A percentile compares a stretch with the other conserved stretches of the same genome.
These are phyloP conservation scores for Asteroscopus sphinx DNA, from an alignment of 2,888 invertebrate genomes.

Conservation along the genomic window DNA sequence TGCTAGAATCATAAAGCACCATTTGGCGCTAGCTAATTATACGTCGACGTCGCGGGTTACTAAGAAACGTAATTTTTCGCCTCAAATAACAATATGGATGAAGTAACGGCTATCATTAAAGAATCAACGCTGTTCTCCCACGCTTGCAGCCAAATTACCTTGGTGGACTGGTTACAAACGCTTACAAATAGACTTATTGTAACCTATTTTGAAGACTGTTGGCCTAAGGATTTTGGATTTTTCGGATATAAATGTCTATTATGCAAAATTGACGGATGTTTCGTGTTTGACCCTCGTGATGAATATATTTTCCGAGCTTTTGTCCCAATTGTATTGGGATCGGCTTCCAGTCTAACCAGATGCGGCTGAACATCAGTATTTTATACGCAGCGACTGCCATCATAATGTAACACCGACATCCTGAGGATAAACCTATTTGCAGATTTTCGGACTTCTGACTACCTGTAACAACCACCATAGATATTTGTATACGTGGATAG, in stretches of 20 bases:
- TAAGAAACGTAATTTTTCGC: slow-evolving; percentile 52
- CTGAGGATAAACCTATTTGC: too few relatives aligned
- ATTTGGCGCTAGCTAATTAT: slow-evolving; percentile 32
- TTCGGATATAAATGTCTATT: slow-evolving; percentile 1
- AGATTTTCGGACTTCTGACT: too few relatives aligned
- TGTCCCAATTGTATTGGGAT: too few relatives aligned
- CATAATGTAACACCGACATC: too few relatives aligned
- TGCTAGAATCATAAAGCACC: slow-evolving; percentile 20
- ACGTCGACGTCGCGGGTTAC: slow-evolving; percentile 8
- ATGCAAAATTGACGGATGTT: not conserved
- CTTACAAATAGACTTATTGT: slow-evolving; percentile 23
- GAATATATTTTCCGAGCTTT: too few relatives aligned
- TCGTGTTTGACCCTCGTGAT: not conserved
- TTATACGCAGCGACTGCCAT: too few relatives aligned
- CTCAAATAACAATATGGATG: slow-evolving; percentile 57
- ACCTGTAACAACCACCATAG: too few relatives aligned
- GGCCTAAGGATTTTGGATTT: too few relatives aligned
- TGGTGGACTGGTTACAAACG: slow-evolving; percentile 33
- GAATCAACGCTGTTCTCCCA: slow-evolving; percentile 62
- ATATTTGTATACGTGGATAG: too few relatives aligned
- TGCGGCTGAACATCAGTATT: too few relatives aligned
- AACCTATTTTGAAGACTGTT: slow-evolving; percentile 17
- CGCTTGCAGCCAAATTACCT: slow-evolving; percentile 46
- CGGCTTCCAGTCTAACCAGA: too few relatives aligned
- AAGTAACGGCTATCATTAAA: slow-evolving; percentile 61